These are phyloP conservation scores for Rhizoglyphus robini DNA, from an alignment of 1,140 invertebrate genomes.

Conservation along the genomic window DNA sequence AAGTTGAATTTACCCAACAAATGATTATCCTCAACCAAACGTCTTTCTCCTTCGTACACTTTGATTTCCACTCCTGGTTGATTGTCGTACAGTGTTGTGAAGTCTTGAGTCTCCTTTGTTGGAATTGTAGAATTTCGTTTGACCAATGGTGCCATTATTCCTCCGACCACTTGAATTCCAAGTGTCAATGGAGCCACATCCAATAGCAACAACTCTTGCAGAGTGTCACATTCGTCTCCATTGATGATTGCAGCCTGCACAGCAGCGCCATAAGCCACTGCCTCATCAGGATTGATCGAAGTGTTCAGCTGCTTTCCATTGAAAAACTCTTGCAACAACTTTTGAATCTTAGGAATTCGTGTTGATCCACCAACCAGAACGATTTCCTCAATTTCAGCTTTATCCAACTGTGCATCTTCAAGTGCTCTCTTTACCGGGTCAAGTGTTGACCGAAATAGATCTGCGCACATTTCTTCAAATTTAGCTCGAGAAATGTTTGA, in stretches of 20 bases:
- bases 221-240: too few species aligned
- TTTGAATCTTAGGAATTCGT: too few species aligned
- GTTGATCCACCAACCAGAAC: conserved; percentile 91
- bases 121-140: too few species aligned
- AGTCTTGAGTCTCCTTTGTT: conserved; percentile 86
- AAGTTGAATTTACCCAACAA: conserved; percentile 45
- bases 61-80: conserved; percentile 82
- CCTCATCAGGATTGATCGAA: too few species aligned
- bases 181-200: too few species aligned
- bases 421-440: too few species aligned
- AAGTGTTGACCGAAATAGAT: conserved; percentile 52
- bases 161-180: too few species aligned
- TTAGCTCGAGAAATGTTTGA: too few species aligned
- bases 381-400: conserved; percentile 69
- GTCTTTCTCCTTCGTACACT: conserved; percentile 47
- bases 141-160: too few species aligned
- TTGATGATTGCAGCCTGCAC: too few species aligned
- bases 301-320: too few species aligned
- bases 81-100: conserved; percentile 92
- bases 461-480: conserved; percentile 88
- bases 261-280: conserved; percentile 66
- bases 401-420: conserved; percentile 35
- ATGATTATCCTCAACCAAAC: conserved; percentile 47
- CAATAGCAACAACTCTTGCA: too few species aligned
- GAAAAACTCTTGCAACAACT: conserved; percentile 52